These are phyloP conservation scores for Otolemur crassicaudatus DNA, from an alignment of 2,797 vertebrate genomes.

Conservation along the genomic window DNA sequence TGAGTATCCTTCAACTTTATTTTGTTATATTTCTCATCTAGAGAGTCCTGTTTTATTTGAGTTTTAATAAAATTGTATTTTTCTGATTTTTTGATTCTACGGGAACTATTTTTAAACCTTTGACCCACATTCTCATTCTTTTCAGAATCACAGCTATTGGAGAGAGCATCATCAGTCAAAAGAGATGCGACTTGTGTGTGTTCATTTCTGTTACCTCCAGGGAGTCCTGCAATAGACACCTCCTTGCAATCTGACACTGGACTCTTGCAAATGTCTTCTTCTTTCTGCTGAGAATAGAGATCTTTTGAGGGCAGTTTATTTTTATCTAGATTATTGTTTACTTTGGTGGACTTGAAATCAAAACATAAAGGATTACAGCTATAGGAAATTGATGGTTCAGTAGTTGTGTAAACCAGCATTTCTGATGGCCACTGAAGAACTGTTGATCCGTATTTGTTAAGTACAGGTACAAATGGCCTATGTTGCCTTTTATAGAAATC, in stretches of 20 bases:
- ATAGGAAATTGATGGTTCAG: constrained; percentile 92
- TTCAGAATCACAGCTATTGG: constrained; percentile 73
- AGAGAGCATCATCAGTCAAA: constrained; percentile 42
- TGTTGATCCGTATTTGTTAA: constrained; percentile 90
- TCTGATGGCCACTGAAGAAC: constrained; percentile 95
- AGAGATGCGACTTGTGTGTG: constrained; percentile 61
- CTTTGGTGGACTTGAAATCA: constrained; percentile 90
- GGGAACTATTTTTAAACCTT: constrained; percentile 76
- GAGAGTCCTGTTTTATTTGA: constrained; percentile 79
- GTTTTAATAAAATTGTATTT: constrained; percentile 83
- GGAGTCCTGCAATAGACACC: constrained; percentile 30
- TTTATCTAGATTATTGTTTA: constrained; percentile 80
- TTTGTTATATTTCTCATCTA: constrained; percentile 84
- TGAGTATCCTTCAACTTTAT: constrained; percentile 83
- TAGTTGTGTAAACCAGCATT: constrained; percentile 93
- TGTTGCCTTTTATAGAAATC: constrained; percentile 80
- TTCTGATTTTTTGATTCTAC: constrained; percentile 81
- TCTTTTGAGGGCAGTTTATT: constrained; percentile 73
- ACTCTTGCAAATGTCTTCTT: constrained; percentile 62
- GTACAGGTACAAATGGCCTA: constrained; percentile 91
- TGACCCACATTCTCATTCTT: constrained; percentile 80
- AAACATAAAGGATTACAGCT: constrained; percentile 95
- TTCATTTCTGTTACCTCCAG: constrained; percentile 45
- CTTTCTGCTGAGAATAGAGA: constrained; percentile 77
- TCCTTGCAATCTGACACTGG: constrained; percentile 41